A percentile compares a stretch with the other conserved stretches of the same genome.
phyloP scores from a whole-genome alignment of 2,113 vertebrate genomes.

The Prolemur simus region DNA sequence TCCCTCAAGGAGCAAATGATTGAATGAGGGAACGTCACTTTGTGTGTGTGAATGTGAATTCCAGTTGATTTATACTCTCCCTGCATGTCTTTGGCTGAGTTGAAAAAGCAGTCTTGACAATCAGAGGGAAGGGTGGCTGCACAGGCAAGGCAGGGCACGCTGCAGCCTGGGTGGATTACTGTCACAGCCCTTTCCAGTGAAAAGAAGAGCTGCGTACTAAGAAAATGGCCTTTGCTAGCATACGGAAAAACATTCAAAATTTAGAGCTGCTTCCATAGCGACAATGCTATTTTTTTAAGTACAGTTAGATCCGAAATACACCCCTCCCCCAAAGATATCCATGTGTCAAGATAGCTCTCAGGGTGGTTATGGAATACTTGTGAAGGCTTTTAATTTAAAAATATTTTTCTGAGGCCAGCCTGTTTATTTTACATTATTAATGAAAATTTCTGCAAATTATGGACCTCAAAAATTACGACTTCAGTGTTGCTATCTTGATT shows the following conservation, averaged over 20 bases:
- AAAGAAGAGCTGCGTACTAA: constrained; percentile 10
- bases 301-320: constrained; percentile 25
- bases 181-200: background rate
- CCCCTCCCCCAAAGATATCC: constrained; percentile 48
- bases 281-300: constrained; percentile 71
- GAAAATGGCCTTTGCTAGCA: constrained; percentile 61
- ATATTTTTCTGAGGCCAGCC: background rate
- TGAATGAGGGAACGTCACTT: background rate
- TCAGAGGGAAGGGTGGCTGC: background rate
- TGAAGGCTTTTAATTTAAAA: constrained; percentile 48
- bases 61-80: background rate
- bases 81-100: background rate
- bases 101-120: background rate
- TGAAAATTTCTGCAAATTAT: constrained; percentile 5
- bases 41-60: background rate
- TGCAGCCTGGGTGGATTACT: background rate
- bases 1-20: background rate
- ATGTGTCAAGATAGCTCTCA: constrained; percentile 16
- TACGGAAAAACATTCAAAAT: constrained; percentile 57
- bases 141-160: background rate
- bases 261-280: constrained; percentile 74
- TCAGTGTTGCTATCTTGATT: background rate
- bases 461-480: constrained; percentile 12
- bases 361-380: background rate
- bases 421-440: constrained; percentile 47